Conservation (phyloP, 2,113 vertebrate genomes). For the Zootoca vivipara region DNA sequence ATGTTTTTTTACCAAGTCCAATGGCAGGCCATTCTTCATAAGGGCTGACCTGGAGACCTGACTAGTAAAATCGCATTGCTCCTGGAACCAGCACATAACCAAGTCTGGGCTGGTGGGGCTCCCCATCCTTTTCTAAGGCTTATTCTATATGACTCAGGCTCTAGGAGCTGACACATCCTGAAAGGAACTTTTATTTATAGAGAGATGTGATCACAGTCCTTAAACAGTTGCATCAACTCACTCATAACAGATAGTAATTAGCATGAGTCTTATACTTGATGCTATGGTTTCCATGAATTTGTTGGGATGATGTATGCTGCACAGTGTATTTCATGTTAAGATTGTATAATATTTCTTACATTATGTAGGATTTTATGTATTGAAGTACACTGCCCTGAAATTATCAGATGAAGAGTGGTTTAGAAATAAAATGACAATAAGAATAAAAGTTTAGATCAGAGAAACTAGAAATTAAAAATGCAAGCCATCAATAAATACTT, state of each 20-base stretch:
- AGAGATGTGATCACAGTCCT: conserved; percentile 2
- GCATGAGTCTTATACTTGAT: conserved; percentile 15
- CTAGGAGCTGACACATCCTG: not conserved
- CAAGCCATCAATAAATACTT: not conserved
- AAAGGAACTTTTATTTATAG: not conserved
- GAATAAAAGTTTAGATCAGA: conserved; percentile 4
- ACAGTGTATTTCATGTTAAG: too few species aligned
- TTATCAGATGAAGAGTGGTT: too few species aligned
- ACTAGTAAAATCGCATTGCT: not conserved
- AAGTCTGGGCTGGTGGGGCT: not conserved
- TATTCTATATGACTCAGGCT: not conserved
- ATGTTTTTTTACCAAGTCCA: too few species aligned
- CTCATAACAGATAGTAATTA: conserved; percentile 20
- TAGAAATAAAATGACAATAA: too few species aligned
- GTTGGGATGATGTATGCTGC: not conserved
- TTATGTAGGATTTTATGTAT: too few species aligned
- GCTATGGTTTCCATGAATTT: conserved; percentile 28
- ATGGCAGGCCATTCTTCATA: too few species aligned
- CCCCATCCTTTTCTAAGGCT: not conserved
- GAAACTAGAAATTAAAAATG: conserved; percentile 40
- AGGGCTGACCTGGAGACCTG: not conserved
- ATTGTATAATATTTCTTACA: too few species aligned
- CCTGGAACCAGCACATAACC: not conserved
- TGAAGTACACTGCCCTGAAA: too few species aligned
- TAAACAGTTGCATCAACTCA: conserved; percentile 36